Evolutionary conservation across 2,888 invertebrate genomes (phyloP), one percentile per base, ranked within the genome.

Genomic region (Meiosimyza platycephala): DNA sequence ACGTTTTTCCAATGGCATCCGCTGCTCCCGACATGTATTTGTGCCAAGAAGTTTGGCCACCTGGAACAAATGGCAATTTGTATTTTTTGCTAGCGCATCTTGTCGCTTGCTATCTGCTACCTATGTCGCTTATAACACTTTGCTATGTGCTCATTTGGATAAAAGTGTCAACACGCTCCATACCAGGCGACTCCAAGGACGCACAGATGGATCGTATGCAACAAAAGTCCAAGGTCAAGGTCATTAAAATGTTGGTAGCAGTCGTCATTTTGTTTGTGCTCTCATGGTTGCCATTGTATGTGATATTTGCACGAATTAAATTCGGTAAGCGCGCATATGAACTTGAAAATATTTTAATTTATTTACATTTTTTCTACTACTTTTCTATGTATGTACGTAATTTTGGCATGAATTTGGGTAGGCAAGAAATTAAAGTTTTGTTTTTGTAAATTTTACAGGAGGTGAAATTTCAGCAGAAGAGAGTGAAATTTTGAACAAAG

Each of bases 81-180:
- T 97, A 95, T 88, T 97, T 97, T 86, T 90, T 97, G 40, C 90
- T 96, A 79, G 96, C 94, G 71, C 96, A 97, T 86, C 90, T 97
- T 74, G 90, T 95, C 76, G 93, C 95, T 83, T 96, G 95, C 88
- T 97, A 97, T 90, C 92, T 96, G 67, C 89, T 97, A 52, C 97
- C 97, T 9, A 94, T 97, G 92, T 91, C 95, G 64, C 90, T 97
- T 74, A 97, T 97, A 83, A 94, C 95, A 1, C 90, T 95, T 87
- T 97, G 97, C 89, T 97, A 97, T 89, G 92, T 95, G 33, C 90
- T 97, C 67, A 97, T 97, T 81, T 97, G 95, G 93, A 92, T 96
- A 80, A 95, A 95, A 81, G 95, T 96, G 9, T 95, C 94, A 90
- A 92, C 94, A 76, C 90, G 97, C 52, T 91, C 94, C 77, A 96